Base-by-base conservation (phyloP, 2,113 vertebrate genomes). In the Limnothrissa miodon region DNA sequence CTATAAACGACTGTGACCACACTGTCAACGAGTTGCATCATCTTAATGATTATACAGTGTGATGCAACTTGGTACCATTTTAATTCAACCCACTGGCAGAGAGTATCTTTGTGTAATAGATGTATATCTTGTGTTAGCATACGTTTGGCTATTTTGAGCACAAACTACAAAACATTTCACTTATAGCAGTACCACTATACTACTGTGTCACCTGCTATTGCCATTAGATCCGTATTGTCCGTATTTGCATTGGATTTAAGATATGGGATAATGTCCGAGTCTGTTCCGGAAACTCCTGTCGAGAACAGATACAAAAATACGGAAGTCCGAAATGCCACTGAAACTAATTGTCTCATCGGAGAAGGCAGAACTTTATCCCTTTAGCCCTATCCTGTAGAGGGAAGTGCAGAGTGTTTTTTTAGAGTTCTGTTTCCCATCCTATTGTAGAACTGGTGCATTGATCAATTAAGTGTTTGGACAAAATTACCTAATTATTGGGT, bases 181-280 rank as follows among this genome's bases (percentile, higher is more conserved):
- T 23, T 56, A 19, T 19, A 21, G 21, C 23, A 5, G 11, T 56
- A 59, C n/a, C 11, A 74, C 5, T 10, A 74, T 19, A 29, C 42
- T 5, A 17, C 29, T 74, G 15, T 29, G 3, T 39, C 25, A 36
- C 66, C 29, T 0, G 13, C 59, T 7, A 74, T 39, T 74, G 29
- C 66, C 59, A 66, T 74, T 74, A n/a, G n/a, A n/a, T n/a, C n/a
- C 66, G 9, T 8, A 29, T n/a, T 5, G 9, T 8, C 66, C 36
- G 33, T 74, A 74, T 74, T 74, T 74, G 66, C 66, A 74, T 36
- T 74, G 66, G 66, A 36, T 74, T 36, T 74, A 36, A 74, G 59
- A 66, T 66, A 66, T 29, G 59, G 25, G 13, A 25, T 25, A 66
- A 33, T 11, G 59, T 66, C 25, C 8, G 10, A 74, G 66, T n/a